Evolutionary conservation across 2,797 vertebrate genomes (phyloP), one percentile per base, ranked within the genome.

Genomic region (Nasua narica): DNA sequence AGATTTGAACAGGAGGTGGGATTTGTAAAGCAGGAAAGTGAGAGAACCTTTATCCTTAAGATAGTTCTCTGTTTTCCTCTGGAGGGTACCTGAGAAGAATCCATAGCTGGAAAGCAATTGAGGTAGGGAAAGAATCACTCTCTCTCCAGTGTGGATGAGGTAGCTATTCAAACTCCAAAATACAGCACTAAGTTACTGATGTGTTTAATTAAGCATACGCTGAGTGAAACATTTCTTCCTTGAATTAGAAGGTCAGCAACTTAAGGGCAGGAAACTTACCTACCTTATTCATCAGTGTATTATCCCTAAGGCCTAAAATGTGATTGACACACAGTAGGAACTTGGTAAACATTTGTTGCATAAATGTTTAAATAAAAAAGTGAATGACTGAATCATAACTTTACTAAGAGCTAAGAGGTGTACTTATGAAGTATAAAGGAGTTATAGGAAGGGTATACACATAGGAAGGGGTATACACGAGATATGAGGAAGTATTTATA

Each of bases 211-310:
- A 82, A 91, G 14, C 29, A 77, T 7, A 77, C 21, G 19, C 40
- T 50, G 29, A 94, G n/a, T 91, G 23, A 29, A 85, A 87, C 27
- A 56, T 19, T 72, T 35, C 21, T 85, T 48, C 84, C n/a, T 65
- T 92, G 37, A 84, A 90, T 94, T 72, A 91, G 48, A 87, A 93
- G 43, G 48, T 50, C 94, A 77, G 40, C 48, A 95, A 69, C 25
- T 12, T 67, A 15, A 90, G 35, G 40, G 11, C 25, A 86, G 43
- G 8, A 96, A 35, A 1, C 18, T 87, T 62, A 62, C 35, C 37
- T 87, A 50, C 46, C 14, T 91, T 79, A 93, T 23, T 85, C 40
- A 87, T 50, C 35, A 67, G 3, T 19, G 7, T 74, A 74, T 74
- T 72, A 92, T 62, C n/a, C 50, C 19, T 11, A 94, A 58, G 21